Evolutionary conservation across 2,113 vertebrate genomes (phyloP).

Genomic region (Hucho hucho): DNA sequence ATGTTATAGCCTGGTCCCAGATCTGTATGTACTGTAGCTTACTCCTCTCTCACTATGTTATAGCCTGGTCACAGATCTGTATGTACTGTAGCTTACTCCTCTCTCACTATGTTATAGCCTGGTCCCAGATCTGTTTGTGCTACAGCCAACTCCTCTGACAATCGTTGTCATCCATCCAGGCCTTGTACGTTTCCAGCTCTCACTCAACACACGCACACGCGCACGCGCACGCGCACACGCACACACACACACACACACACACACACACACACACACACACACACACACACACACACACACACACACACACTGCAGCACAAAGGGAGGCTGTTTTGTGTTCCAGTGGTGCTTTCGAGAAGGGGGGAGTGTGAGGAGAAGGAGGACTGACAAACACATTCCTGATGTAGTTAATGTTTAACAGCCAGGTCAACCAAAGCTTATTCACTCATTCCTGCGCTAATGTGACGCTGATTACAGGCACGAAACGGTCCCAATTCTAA

Average conservation of each 20-base stretch:
- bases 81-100: no score
- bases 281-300: background rate
- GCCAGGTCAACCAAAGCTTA: constrained; percentile 20
- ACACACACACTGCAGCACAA: constrained; percentile 27
- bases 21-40: no score
- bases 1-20: no score
- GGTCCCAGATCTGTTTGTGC: no score
- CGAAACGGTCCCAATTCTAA: background rate
- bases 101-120: no score
- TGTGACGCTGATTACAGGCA: background rate
- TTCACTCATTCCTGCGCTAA: background rate
- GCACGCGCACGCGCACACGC: constrained; percentile 1
- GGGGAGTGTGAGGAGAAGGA: constrained; percentile 19
- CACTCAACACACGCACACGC: background rate
- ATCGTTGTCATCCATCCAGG: no score
- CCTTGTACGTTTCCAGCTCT: no score
- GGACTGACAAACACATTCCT: constrained; percentile 40
- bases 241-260: constrained; percentile 4
- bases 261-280: constrained; percentile 16
- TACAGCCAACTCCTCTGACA: no score
- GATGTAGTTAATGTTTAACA: constrained; percentile 29
- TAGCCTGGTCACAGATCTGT: no score
- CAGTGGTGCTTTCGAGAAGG: constrained; percentile 17
- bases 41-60: no score
- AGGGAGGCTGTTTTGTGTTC: constrained; percentile 44